Evolutionary conservation across 2,113 vertebrate genomes (phyloP).

Genomic region (Passer domesticus): DNA sequence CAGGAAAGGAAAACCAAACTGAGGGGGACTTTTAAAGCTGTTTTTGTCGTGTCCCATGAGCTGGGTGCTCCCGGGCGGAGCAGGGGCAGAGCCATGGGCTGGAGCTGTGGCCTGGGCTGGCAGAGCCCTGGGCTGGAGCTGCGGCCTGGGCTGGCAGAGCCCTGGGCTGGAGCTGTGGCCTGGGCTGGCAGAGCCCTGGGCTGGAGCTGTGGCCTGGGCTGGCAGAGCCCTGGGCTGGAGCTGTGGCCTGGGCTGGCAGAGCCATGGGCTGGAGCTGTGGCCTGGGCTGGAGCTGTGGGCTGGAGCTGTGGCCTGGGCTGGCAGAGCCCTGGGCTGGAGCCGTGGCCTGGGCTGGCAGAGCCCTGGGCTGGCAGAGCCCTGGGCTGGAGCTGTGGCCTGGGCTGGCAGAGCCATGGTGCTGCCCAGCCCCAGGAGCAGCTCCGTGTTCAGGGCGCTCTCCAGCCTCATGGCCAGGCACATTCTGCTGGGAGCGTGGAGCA

Average conservation of each 20-base stretch:
- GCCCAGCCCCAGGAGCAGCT: not conserved
- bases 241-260: not conserved
- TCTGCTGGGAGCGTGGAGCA: constrained; percentile 21
- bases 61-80: accelerated
- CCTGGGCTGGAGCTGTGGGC: not conserved
- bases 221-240: not conserved
- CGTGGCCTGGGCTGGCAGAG: not conserved
- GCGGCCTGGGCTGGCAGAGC: not conserved
- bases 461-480: not conserved
- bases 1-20: not conserved
- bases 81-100: not conserved
- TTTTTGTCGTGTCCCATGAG: accelerated
- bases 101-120: not conserved
- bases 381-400: not conserved
- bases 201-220: not conserved
- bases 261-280: not conserved
- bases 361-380: not conserved
- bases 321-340: not conserved
- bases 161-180: not conserved
- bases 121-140: not conserved
- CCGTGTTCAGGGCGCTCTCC: not conserved
- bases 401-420: accelerated
- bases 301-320: not conserved
- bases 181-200: not conserved
- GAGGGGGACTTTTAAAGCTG: not conserved